Evolutionary conservation across 2,113 vertebrate species (phyloP), one percentile per base, ranked within the genome.

Genomic region (Symphodus melops): DNA sequence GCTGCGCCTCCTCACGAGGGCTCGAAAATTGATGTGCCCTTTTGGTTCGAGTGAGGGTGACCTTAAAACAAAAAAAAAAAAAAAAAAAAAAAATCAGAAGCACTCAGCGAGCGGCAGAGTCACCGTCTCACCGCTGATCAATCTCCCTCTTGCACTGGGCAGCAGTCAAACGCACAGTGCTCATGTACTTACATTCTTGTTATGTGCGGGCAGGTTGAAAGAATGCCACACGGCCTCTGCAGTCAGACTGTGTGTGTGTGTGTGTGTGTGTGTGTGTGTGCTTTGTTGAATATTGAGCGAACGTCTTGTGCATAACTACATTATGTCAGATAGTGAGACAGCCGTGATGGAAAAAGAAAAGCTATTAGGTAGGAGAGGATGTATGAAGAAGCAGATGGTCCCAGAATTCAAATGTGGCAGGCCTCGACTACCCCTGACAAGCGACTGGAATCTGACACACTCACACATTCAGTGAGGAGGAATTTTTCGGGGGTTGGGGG

Each of bases 11-110:
- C 92, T 92, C 91, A 53, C 25, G 90, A 91, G 92, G 83, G 86
- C 76, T 92, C 86, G 80, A 88, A 92, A 94, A 94, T 93, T 92
- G 90, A 93, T 93, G 92, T 82, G 89, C 89, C 92, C 92, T 93
- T 94, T 94, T 91, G 91, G 89, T 90, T 92, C 84, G 71, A 68
- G 82, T 76, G 84, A 84, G 85, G 83, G 90, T 94, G 93, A 94
- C 94, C 93, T 94, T 92, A 91, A 87, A n/a, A n/a, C n/a, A n/a
- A n/a, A n/a, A n/a, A n/a, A n/a, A n/a, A n/a, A n/a, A n/a, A n/a
- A n/a, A n/a, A n/a, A n/a, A n/a, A n/a, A n/a, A n/a, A n/a, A 87
- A 85, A 90, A 73, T 87, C 85, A 28, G 79, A 86, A 88, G 83
- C 81, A 82, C 86, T 92, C 83, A 84, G 83, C 46, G 42, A 93